A percentile compares a stretch with the other conserved stretches of the same genome.
Conservation (phyloP, 2,113 vertebrate species). For the Telmatochromis brachygnathus region DNA sequence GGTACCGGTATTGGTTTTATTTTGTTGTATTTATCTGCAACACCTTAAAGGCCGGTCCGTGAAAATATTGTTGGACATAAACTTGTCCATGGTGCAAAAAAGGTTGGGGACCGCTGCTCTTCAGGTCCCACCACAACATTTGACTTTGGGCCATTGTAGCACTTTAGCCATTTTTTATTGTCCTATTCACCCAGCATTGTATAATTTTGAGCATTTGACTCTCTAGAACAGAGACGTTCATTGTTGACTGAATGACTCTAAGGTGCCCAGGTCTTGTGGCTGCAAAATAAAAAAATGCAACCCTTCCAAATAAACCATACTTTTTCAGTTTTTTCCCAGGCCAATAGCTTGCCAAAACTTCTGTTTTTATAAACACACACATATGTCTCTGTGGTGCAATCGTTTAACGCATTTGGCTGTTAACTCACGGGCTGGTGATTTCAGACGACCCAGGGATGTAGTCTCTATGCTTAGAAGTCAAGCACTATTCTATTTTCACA, state of each 20-base stretch:
- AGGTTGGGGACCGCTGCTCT: not conserved
- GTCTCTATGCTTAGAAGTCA: not conserved
- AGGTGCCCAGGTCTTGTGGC: not conserved
- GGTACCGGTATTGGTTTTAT: not conserved
- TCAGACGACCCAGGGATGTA: not conserved
- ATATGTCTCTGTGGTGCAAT: too few species aligned
- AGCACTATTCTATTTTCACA: not conserved
- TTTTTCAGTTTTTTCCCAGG: too few species aligned
- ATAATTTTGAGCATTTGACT: not conserved
- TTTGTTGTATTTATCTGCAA: not conserved
- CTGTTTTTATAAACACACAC: too few species aligned
- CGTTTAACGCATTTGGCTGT: not conserved
- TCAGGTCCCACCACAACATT: not conserved
- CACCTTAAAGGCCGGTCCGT: rapidly evolving
- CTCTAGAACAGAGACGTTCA: not conserved
- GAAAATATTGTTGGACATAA: not conserved
- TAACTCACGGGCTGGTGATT: not conserved
- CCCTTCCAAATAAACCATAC: too few species aligned
- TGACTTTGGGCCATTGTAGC: not conserved
- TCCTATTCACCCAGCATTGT: not conserved
- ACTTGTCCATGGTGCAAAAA: not conserved
- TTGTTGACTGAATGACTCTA: not conserved
- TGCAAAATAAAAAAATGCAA: not conserved
- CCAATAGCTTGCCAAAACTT: too few species aligned
- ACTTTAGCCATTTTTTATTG: not conserved